These are phyloP conservation scores for Hydropsyche betteni DNA, from an alignment of 2,888 invertebrate genomes.

Conservation along the genomic window DNA sequence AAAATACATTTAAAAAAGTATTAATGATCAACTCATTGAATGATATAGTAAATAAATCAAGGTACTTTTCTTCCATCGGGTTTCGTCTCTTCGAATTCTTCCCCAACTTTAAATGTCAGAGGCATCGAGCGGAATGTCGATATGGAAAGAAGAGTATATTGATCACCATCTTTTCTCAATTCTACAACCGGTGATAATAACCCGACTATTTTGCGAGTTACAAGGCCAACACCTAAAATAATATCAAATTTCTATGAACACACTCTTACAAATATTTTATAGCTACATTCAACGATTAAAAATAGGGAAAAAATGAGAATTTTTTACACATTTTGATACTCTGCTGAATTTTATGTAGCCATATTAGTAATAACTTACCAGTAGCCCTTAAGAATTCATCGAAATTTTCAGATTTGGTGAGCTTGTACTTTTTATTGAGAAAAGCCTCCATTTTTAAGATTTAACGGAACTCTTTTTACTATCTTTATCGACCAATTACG, in stretches of 20 bases:
- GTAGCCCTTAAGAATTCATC: slow-evolving; percentile 80
- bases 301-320: background rate
- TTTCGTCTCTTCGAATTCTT: slow-evolving; percentile 90
- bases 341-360: background rate
- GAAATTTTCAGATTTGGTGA: slow-evolving; percentile 74
- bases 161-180: slow-evolving; percentile 78
- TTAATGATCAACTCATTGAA: background rate
- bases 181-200: slow-evolving; percentile 86
- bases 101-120: slow-evolving; percentile 84
- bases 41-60: slow-evolving; percentile 1
- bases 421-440: slow-evolving; percentile 74
- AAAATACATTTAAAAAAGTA: slow-evolving; percentile 1
- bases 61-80: slow-evolving; percentile 80
- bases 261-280: too few relatives aligned
- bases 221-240: slow-evolving; percentile 80
- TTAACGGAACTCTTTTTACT: too few relatives aligned
- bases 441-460: slow-evolving; percentile 53
- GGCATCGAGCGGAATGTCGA: slow-evolving; percentile 90
- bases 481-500: too few relatives aligned
- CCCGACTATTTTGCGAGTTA: slow-evolving; percentile 88
- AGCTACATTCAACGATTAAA: too few relatives aligned
- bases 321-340: background rate
- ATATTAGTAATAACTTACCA: slow-evolving; percentile 63
- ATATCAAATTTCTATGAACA: too few relatives aligned
- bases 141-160: slow-evolving; percentile 79